Base-by-base conservation (phyloP, 2,113 vertebrate species). In the Petroica traversi region DNA sequence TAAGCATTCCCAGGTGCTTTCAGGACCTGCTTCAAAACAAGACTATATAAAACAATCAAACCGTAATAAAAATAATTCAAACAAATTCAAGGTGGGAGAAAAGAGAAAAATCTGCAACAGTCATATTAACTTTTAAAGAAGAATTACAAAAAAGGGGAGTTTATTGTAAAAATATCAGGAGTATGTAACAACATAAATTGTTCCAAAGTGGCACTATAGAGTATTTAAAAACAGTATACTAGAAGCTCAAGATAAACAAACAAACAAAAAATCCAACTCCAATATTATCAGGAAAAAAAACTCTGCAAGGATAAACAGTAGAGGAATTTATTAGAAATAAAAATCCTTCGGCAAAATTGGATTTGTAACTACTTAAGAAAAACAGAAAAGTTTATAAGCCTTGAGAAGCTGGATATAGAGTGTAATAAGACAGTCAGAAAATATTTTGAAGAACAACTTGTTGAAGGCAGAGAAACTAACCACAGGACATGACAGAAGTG, bases 311-410 rank as follows among this genome's bases (percentile, higher is more conserved):
- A 73, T 86, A 80, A 94, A 85, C 0, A 6, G 9, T 34, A 61
- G 57, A 72, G 11, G 31, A 68, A 6, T 61, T 82, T 33, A 82
- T 38, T 49, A 29, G 28, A 93, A 78, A 23, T 33, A 29, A 88
- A 93, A 88, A 79, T 68, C 31, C 62, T 68, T 82, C 58, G 73
- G 33, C 64, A 94, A 52, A 82, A 82, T 16, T 24, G 26, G 48
- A 69, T 96, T 92, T 85, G 14, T 85, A 61, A 41, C 54, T 82
- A 61, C 12, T 79, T 59, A 85, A 82, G 73, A 75, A 85, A 92
- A 89, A 48, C 0, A 87, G n/a, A 29, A 46, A 71, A 62, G 2
- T 48, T 28, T 61, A 22, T 52, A 79, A 83, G 17, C n/a, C 22
- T 89, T 3, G 0, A 24, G 40, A 95, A 93, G 23, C 20, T 34